phyloP scores from a whole-genome alignment of 2,888 invertebrate genomes.

The Phengaris alcon region DNA sequence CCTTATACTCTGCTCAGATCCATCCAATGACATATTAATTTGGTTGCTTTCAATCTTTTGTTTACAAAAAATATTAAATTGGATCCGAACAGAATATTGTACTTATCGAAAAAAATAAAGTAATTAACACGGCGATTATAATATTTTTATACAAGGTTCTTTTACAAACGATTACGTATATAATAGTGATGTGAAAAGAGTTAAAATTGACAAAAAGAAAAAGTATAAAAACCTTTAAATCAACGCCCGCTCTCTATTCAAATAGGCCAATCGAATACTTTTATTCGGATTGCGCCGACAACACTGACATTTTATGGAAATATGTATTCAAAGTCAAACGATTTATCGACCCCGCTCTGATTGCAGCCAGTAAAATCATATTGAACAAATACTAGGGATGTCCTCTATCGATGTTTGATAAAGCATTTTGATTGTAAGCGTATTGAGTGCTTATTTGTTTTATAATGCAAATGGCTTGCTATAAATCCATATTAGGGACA shows the following conservation, averaged over 20 bases:
- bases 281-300: constrained; percentile 22
- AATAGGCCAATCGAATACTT: constrained; percentile 15
- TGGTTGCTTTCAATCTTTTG: no score
- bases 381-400: constrained; percentile 21
- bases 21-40: no score
- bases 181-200: background rate
- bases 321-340: constrained; percentile 25
- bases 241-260: constrained; percentile 1
- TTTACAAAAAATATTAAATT: no score
- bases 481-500: no score
- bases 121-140: no score
- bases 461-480: no score
- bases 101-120: no score
- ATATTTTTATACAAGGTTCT: no score
- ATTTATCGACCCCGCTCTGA: constrained; percentile 20
- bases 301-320: constrained; percentile 21
- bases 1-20: no score
- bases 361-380: constrained; percentile 26
- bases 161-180: background rate
- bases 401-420: constrained; percentile 17
- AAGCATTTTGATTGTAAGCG: background rate
- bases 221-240: background rate
- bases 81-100: no score
- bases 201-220: background rate
- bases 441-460: background rate